A percentile compares a stretch with the other conserved stretches of the same genome.
Evolutionary conservation across 2,797 vertebrate species (phyloP).

Genomic region (Argya squamiceps): DNA sequence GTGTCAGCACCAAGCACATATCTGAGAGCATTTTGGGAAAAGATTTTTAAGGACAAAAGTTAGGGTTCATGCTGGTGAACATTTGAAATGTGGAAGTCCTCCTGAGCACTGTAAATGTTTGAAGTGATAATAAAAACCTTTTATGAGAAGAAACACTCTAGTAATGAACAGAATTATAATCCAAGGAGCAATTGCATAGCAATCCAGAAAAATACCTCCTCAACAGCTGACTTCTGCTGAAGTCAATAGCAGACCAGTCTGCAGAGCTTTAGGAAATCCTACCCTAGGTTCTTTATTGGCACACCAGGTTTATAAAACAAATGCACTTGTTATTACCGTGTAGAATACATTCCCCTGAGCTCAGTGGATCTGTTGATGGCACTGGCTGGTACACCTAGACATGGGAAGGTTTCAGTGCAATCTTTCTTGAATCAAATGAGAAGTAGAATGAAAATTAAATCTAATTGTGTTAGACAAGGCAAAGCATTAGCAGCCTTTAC

Average conservation of each 20-base stretch:
- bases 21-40: neutral
- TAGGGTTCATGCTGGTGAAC: neutral
- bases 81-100: neutral
- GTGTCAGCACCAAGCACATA: neutral
- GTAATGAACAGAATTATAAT: neutral
- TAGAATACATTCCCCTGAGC: neutral
- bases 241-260: neutral
- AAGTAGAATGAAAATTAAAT: neutral
- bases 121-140: neutral
- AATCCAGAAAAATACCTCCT: neutral
- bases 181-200: neutral
- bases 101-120: neutral
- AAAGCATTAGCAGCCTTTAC: conserved; percentile 15
- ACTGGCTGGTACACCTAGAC: neutral
- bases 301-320: neutral
- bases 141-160: neutral
- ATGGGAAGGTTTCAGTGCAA: neutral
- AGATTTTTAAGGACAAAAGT: neutral
- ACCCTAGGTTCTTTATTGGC: neutral
- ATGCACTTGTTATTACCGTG: neutral
- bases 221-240: neutral
- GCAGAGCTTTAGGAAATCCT: neutral
- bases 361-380: neutral
- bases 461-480: neutral
- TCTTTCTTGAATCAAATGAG: neutral